A percentile compares a stretch with the other conserved stretches of the same genome.
Conservation (phyloP, 2,113 vertebrate species). For the Dissostichus mawsoni region DNA sequence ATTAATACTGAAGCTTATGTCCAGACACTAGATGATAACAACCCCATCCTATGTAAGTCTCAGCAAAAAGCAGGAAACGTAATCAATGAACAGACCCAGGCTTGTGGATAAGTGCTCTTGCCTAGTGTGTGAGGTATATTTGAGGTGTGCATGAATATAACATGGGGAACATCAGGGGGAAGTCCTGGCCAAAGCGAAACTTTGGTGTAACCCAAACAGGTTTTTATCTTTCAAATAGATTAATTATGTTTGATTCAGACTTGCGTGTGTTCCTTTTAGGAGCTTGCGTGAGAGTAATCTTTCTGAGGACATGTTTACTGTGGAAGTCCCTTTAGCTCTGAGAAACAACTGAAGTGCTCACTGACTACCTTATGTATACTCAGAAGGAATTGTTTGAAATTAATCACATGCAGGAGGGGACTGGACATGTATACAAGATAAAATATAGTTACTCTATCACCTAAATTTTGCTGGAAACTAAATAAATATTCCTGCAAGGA, state of each 20-base stretch:
- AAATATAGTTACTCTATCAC: slow-evolving; percentile 81
- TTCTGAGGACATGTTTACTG: slow-evolving; percentile 71
- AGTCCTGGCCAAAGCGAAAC: slow-evolving; percentile 32
- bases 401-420: slow-evolving; percentile 76
- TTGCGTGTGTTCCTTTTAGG: slow-evolving; percentile 63
- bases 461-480: slow-evolving; percentile 80
- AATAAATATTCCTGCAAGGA: slow-evolving; percentile 79
- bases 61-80: slow-evolving; percentile 61
- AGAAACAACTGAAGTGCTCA: slow-evolving; percentile 68
- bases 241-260: slow-evolving; percentile 55
- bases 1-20: slow-evolving; percentile 69
- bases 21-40: slow-evolving; percentile 71
- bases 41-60: slow-evolving; percentile 55
- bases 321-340: slow-evolving; percentile 59
- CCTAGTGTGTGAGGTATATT: slow-evolving; percentile 50
- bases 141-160: slow-evolving; percentile 50
- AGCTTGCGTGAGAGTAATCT: slow-evolving; percentile 65
- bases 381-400: slow-evolving; percentile 77
- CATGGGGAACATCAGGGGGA: slow-evolving; percentile 27
- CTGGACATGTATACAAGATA: slow-evolving; percentile 78
- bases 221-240: slow-evolving; percentile 55
- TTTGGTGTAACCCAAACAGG: slow-evolving; percentile 56
- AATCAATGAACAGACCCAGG: slow-evolving; percentile 53
- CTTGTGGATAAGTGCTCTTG: slow-evolving; percentile 57
- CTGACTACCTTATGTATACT: slow-evolving; percentile 80